Percentiles rank a stretch among this genome's conserved stretches.
Conservation (phyloP, 2,888 invertebrate genomes). For the Phymatocera aterrima region DNA sequence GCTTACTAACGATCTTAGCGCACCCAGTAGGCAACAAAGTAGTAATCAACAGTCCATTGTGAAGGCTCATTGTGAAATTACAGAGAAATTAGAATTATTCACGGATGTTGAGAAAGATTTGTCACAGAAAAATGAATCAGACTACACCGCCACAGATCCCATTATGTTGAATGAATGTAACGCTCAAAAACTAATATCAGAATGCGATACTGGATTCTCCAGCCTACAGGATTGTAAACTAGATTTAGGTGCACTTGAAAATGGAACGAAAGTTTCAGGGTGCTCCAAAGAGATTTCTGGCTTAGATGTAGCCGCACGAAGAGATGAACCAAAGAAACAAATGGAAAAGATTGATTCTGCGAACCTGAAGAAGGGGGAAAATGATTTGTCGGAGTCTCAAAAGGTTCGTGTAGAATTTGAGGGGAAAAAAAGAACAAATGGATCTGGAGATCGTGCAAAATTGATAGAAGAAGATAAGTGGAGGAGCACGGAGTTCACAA, state of each 20-base stretch:
- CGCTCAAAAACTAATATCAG: not conserved
- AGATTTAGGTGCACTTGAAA: not conserved
- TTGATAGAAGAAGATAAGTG: not conserved
- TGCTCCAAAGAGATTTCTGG: not conserved
- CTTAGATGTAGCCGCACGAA: not conserved
- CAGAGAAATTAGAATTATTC: not conserved
- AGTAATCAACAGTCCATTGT: not conserved
- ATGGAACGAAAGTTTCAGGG: not conserved
- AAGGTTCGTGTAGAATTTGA: not conserved
- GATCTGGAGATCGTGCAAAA: not conserved
- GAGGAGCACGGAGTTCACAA: not conserved
- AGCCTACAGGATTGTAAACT: not conserved
- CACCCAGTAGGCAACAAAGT: not conserved
- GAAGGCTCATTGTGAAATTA: not conserved
- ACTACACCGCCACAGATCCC: not conserved
- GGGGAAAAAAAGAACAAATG: not conserved
- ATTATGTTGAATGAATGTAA: not conserved
- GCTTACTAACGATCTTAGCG: not conserved
- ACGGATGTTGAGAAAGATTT: not conserved
- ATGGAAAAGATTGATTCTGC: not conserved
- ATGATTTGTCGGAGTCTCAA: not conserved
- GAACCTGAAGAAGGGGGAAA: not conserved
- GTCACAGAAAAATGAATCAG: not conserved
- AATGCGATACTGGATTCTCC: not conserved
- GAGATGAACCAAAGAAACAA: not conserved